phyloP scores from a whole-genome alignment of 2,797 vertebrate genomes.

The Cuculus canorus region DNA sequence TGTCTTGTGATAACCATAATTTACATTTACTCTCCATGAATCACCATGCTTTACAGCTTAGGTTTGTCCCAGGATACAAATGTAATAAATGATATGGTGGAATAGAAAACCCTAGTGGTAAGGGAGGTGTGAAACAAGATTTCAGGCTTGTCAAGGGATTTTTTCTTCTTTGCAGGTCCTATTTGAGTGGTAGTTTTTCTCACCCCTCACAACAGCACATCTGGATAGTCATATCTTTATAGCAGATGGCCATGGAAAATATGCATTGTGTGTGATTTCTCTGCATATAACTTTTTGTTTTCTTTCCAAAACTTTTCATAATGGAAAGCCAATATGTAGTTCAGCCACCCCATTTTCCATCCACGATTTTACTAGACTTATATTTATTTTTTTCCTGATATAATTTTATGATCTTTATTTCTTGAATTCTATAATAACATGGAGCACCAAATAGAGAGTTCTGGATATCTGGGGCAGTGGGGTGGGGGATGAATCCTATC shows the following conservation, averaged over 20 bases:
- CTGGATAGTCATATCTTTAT: background rate
- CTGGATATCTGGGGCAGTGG: rapidly evolving
- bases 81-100: background rate
- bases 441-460: background rate
- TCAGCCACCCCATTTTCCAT: background rate
- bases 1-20: background rate
- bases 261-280: background rate
- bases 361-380: background rate
- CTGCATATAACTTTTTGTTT: background rate
- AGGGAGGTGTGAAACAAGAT: slow-evolving; percentile 18
- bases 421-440: too few species aligned
- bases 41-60: background rate
- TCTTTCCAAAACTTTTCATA: background rate
- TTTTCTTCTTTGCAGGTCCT: background rate
- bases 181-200: background rate
- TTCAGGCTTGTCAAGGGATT: slow-evolving; percentile 2
- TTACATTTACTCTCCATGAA: background rate
- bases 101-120: background rate
- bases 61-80: background rate
- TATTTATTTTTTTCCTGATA: background rate
- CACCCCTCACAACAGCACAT: background rate
- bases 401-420: background rate
- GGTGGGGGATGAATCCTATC: background rate
- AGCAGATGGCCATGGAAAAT: background rate
- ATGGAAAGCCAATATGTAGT: background rate